Base-by-base conservation (phyloP, 2,113 vertebrate species). In the Cairina moschata region DNA sequence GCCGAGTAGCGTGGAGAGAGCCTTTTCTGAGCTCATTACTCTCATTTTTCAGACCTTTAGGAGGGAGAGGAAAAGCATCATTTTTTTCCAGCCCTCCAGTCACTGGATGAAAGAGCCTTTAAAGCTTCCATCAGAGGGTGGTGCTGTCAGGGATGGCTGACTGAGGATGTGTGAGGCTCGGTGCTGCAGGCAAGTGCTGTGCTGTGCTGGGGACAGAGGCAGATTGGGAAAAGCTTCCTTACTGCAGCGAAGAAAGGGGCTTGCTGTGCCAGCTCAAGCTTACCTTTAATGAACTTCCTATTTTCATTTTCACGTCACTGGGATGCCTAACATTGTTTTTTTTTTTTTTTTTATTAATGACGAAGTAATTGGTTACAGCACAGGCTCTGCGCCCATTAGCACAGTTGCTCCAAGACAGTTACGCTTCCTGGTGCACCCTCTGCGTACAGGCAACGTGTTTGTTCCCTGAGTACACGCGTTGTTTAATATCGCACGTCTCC, bases 391-490 rank as follows among this genome's bases (percentile, higher is more conserved):
- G 81, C 85, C 84, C 87, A 20, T 91, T 29, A 92, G 59, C 50
- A 34, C 84, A 36, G 76, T 81, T 92, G 54, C 58, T 72, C 71
- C 55, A 31, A 81, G 68, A 22, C 29, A 46, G 8, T 86, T 38
- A 38, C 67, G 10, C 73, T 87, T 65, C 67, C 66, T 78, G 68
- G 79, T 32, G 25, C 40, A 16, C 0, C 0, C 22, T 80, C 40
- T 59, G 44, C 0, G 0, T 77, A 52, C 55, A 58, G 42, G 65
- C n/a, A 36, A 17, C 3, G 1, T 8, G 0, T 63, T 74, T 77
- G 29, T 55, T 83, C 63, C 65, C 79, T 88, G 55, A n/a, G 40
- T 36, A 11, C 0, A 4, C 68, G 67, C 21, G 2, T 79, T 74
- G 58, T 55, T 67, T 91, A n/a, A 48, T 25, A 38, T 48, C 66